Evolutionary conservation across 1,140 invertebrate genomes (phyloP).

Genomic region (Neuroterus valhalla): DNA sequence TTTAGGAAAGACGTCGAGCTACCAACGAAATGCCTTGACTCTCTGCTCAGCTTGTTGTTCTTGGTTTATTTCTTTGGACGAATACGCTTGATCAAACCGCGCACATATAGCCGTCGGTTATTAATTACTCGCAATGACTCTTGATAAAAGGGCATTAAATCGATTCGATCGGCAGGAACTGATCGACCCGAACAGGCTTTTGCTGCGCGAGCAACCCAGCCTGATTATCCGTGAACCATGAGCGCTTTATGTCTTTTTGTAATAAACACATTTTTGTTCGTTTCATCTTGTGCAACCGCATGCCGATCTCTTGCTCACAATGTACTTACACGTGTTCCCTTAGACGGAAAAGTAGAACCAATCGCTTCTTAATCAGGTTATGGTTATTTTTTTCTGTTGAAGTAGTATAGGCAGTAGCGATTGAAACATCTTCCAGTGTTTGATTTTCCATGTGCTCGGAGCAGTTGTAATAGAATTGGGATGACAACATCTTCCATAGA

Average conservation of each 20-base stretch:
- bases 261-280: conserved; percentile 24
- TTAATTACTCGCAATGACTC: conserved; percentile 57
- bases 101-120: conserved; percentile 46
- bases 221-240: conserved; percentile 40
- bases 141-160: conserved; percentile 57
- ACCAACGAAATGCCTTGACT: not conserved
- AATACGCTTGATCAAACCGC: conserved; percentile 26
- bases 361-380: too few species aligned
- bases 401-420: too few species aligned
- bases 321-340: not conserved
- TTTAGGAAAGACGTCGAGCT: not conserved
- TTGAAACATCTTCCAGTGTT: too few species aligned
- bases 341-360: too few species aligned
- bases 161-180: conserved; percentile 53
- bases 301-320: conserved; percentile 12
- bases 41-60: conserved; percentile 39
- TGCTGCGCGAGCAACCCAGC: conserved; percentile 33
- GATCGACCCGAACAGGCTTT: conserved; percentile 41
- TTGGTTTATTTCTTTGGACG: conserved; percentile 42
- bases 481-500: too few species aligned
- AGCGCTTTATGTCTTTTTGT: conserved; percentile 32
- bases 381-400: too few species aligned
- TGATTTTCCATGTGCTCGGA: too few species aligned
- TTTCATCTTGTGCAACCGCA: conserved; percentile 26
- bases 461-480: too few species aligned